phyloP scores from a whole-genome alignment of 2,797 vertebrate genomes.

The Hemibagrus guttatus region DNA sequence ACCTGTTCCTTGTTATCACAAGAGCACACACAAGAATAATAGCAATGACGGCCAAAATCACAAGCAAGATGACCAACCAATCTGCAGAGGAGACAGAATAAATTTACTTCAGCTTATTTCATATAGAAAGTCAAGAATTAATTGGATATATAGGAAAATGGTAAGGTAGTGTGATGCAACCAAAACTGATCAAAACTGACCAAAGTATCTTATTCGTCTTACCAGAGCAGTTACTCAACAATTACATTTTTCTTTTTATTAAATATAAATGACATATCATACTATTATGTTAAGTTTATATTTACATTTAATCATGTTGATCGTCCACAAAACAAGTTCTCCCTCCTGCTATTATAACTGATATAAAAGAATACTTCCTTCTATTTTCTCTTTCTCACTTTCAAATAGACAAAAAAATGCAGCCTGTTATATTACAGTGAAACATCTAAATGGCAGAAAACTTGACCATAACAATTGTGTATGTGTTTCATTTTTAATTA shows the following conservation, averaged over 20 bases:
- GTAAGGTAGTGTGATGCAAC: neutral
- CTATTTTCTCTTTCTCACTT: neutral
- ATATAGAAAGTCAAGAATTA: neutral
- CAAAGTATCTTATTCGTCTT: neutral
- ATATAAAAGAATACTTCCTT: neutral
- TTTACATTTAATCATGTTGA: neutral
- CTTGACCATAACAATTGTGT: neutral
- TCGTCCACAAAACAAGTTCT: neutral
- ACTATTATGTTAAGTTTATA: neutral
- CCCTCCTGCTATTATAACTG: neutral
- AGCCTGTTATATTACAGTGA: neutral
- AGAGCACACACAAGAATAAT: conserved; percentile 66
- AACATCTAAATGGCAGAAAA: neutral
- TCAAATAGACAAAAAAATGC: neutral
- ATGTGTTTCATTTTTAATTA: neutral
- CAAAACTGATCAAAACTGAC: neutral
- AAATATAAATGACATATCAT: neutral
- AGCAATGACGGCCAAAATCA: conserved; percentile 61
- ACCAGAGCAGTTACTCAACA: neutral
- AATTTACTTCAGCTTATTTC: neutral
- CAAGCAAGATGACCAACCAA: conserved; percentile 69
- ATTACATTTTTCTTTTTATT: neutral
- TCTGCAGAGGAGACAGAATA: conserved; percentile 60
- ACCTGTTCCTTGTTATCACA: conserved; percentile 73
- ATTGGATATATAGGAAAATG: neutral